Evolutionary conservation across 2,888 invertebrate species (phyloP), one percentile per base, ranked within the genome.

Genomic region (Cephus rjabovi): DNA sequence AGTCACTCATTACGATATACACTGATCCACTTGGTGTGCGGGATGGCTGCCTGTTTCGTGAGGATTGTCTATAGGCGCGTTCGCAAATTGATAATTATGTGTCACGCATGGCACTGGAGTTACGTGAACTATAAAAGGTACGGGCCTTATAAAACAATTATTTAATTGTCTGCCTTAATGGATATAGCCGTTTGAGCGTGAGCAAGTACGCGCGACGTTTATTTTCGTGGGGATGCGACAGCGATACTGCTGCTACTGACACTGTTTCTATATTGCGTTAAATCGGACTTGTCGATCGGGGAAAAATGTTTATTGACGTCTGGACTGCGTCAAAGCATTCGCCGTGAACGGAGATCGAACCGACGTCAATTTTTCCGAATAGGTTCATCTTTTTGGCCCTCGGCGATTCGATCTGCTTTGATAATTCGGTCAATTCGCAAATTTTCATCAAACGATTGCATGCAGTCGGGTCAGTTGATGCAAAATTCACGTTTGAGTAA

Each of bases 101-200:
- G 75, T 74, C 75, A 56, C 71, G 75, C 70, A 77, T 71, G 77
- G 75, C 75, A 75, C 75, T 75, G 34, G 77, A 71, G 56, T 77
- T 71, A 77, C 71, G 34, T 37, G 75, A 15, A 75, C 75, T 71
- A 77, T 77, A 77, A 77, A 77, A 56, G 71, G 34, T 71, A 77
- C 37, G 70, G 75, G 75, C 75, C 77, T 75, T 70, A 15, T 77
- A 56, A 69, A 56, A 34, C 56, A 77, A 73, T 75, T 77, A 75
- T 77, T 77, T 77, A 31, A 31, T 12, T 34, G 4, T 15, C 3
- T 37, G 11, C 12, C 33, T 9, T 34, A 34, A 71, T 34, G 6
- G 9, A 56, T 15, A 56, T 2, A 56, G 23, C 2, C 9, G 9
- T 23, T 56, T 23, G 2, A 9, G 23, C 56, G 56, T 23, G 56